Conservation (phyloP, 1,140 invertebrate genomes). For the Intoshia linei region DNA sequence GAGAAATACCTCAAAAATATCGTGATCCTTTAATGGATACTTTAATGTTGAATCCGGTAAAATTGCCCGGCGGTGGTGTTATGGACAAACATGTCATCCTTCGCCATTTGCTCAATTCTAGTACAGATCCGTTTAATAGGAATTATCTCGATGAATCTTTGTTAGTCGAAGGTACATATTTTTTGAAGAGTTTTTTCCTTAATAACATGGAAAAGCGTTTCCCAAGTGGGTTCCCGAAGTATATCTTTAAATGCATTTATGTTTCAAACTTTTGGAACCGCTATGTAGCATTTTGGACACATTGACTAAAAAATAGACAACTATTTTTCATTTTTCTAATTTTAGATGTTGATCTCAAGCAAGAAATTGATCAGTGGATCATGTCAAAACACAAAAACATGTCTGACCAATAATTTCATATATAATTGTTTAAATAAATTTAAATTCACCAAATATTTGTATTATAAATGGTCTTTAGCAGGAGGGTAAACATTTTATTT, state of each 20-base stretch:
- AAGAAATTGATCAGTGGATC: no score
- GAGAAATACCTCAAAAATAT: slow-evolving; percentile 80
- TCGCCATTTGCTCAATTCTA: slow-evolving; percentile 60
- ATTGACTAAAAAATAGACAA: no score
- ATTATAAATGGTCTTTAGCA: no score
- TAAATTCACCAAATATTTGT: no score
- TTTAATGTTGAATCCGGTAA: slow-evolving; percentile 71
- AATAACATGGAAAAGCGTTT: slow-evolving; percentile 1
- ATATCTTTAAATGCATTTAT: not conserved
- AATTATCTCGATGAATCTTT: slow-evolving; percentile 59
- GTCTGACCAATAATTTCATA: no score
- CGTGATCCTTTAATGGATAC: slow-evolving; percentile 81
- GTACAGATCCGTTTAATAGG: slow-evolving; percentile 78
- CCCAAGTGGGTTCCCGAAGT: not conserved
- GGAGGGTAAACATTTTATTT: no score
- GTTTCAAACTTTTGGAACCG: slow-evolving; percentile 8
- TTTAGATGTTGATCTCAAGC: no score
- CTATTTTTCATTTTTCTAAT: no score
- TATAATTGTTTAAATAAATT: no score
- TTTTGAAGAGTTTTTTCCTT: not conserved
- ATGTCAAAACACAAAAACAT: no score
- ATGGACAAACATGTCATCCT: slow-evolving; percentile 77
- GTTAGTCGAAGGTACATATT: slow-evolving; percentile 34
- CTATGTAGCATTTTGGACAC: no score
- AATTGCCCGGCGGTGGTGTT: slow-evolving; percentile 47